A percentile compares a stretch with the other conserved stretches of the same genome.
These are phyloP conservation scores for Acanthurus tractus DNA, from an alignment of 2,797 vertebrate species.

Conservation along the genomic window DNA sequence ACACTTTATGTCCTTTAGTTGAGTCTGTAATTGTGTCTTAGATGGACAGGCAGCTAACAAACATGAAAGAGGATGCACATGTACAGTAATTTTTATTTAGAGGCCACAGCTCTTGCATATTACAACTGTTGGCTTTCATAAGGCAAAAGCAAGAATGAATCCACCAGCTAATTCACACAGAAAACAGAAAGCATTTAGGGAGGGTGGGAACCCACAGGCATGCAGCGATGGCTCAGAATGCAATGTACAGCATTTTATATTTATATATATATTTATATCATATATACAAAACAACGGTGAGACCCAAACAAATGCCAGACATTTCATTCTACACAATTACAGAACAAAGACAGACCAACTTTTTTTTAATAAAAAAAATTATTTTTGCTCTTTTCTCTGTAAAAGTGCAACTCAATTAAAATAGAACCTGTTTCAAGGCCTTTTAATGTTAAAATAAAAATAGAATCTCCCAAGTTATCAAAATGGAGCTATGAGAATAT, in stretches of 20 bases:
- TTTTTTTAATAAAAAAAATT: conserved; percentile 82
- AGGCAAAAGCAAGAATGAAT: conserved; percentile 99
- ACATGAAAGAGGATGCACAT: conserved; percentile 82
- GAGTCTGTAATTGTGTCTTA: not conserved
- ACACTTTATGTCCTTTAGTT: not conserved
- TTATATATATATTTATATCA: conserved; percentile 86
- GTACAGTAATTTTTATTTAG: conserved; percentile 99
- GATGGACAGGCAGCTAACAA: conserved; percentile 29
- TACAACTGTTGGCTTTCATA: conserved; percentile 99
- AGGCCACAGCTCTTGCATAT: conserved; percentile 99
- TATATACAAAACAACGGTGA: conserved; percentile 97
- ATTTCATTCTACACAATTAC: conserved; percentile 94
- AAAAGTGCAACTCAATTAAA: conserved; percentile 89
- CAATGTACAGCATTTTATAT: conserved; percentile 96
- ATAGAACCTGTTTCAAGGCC: conserved; percentile 84
- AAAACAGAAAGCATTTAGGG: conserved; percentile 91
- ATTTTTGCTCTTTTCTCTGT: conserved; percentile 82
- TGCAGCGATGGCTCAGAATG: conserved; percentile 97
- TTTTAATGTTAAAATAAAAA: conserved; percentile 87
- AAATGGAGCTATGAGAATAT: conserved; percentile 90
- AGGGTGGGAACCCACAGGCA: conserved; percentile 88
- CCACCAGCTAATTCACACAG: conserved; percentile 96
- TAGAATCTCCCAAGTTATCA: conserved; percentile 88
- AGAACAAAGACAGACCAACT: conserved; percentile 95
- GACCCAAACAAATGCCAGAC: conserved; percentile 94